phyloP scores from a whole-genome alignment of 2,113 vertebrate genomes.

The Eulemur rufifrons region DNA sequence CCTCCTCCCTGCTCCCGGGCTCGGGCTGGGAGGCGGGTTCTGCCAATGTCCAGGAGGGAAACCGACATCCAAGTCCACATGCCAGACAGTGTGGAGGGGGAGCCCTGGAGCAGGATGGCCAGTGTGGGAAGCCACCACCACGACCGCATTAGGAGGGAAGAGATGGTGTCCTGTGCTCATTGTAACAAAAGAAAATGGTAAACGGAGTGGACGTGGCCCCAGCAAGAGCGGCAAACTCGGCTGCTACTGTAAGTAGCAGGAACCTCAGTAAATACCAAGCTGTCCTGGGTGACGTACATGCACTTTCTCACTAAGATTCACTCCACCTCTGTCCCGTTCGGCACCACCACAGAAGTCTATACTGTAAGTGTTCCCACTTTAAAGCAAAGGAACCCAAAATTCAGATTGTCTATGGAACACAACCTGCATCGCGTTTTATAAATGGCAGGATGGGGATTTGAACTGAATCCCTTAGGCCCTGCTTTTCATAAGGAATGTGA shows the following conservation, averaged over 20 bases:
- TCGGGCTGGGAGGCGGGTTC: rapidly evolving
- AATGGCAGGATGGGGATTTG: background rate
- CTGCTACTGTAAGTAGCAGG: background rate
- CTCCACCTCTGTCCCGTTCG: rapidly evolving
- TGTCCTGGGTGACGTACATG: rapidly evolving
- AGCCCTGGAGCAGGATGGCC: rapidly evolving
- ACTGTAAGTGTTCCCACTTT: background rate
- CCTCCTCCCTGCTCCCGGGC: background rate
- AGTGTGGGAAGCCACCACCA: background rate
- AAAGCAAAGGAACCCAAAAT: background rate
- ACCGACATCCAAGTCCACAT: rapidly evolving
- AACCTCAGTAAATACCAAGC: background rate
- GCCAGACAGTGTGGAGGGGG: no score
- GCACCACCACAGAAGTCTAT: background rate
- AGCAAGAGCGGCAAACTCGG: background rate
- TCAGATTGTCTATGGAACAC: background rate
- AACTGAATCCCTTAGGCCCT: background rate
- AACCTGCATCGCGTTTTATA: background rate
- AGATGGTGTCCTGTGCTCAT: background rate
- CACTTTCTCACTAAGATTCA: background rate
- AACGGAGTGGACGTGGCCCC: rapidly evolving
- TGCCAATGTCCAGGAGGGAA: background rate
- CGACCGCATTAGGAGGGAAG: background rate
- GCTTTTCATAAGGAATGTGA: background rate
- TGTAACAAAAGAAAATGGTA: background rate